Evolutionary conservation across 2,888 invertebrate genomes (phyloP).

Genomic region (Hymenopus coronatus): DNA sequence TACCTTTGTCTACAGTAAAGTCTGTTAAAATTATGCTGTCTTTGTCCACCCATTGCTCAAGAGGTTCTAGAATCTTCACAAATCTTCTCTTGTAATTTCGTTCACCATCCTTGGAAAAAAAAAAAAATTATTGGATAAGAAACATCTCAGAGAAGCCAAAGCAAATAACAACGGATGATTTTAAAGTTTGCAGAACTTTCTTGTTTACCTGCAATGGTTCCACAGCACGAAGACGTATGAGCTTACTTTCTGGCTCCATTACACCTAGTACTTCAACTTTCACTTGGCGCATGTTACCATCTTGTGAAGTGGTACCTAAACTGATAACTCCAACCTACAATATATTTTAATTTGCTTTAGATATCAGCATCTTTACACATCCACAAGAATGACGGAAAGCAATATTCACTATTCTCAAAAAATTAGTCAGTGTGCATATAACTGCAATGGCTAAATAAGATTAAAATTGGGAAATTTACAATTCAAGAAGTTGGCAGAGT

Average conservation of each 20-base stretch:
- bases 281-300: constrained; percentile 71
- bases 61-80: constrained; percentile 76
- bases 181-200: too few relatives aligned
- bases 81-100: constrained; percentile 77
- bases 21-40: constrained; percentile 77
- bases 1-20: constrained; percentile 77
- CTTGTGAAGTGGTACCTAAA: constrained; percentile 79
- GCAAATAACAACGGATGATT: background rate
- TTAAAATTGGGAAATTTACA: too few relatives aligned
- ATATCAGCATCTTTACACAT: too few relatives aligned
- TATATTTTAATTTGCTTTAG: background rate
- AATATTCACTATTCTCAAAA: background rate
- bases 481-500: too few relatives aligned
- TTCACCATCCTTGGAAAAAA: constrained; percentile 59
- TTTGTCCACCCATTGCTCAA: constrained; percentile 68
- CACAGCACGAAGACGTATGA: constrained; percentile 74
- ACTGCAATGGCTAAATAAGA: too few relatives aligned
- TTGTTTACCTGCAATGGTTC: constrained; percentile 63
- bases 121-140: background rate
- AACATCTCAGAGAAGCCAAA: background rate
- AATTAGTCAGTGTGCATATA: too few relatives aligned
- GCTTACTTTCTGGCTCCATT: constrained; percentile 69
- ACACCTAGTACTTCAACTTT: constrained; percentile 87
- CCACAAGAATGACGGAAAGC: too few relatives aligned
- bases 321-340: constrained; percentile 75